phyloP scores from a whole-genome alignment of 2,113 vertebrate genomes.

The Gambusia affinis region DNA sequence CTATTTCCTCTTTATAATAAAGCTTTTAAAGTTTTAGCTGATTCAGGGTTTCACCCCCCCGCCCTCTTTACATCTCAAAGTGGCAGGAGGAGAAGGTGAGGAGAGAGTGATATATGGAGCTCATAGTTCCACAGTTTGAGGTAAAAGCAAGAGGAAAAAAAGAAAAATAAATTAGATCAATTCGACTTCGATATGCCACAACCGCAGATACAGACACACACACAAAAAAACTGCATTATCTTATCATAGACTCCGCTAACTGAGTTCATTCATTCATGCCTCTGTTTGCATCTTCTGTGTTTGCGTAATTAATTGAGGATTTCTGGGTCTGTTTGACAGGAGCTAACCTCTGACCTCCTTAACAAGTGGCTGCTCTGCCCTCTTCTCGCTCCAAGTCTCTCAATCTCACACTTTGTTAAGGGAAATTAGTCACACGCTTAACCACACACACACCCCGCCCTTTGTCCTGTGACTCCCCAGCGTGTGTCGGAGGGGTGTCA shows the following conservation, averaged over 20 bases:
- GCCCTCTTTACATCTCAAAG: conserved; percentile 30
- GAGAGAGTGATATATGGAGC: conserved; percentile 71
- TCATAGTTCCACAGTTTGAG: conserved; percentile 36
- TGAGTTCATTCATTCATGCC: conserved; percentile 27
- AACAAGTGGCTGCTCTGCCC: conserved; percentile 72
- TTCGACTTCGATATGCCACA: conserved; percentile 42
- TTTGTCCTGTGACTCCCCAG: conserved; percentile 71
- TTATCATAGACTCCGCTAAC: conserved; percentile 49
- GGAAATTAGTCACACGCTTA: conserved; percentile 79
- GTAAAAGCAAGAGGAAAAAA: conserved; percentile 44
- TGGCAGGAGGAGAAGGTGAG: conserved; percentile 46
- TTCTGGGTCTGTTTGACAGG: conserved; percentile 72
- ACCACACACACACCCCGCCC: conserved; percentile 66
- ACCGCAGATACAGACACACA: not conserved
- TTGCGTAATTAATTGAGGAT: conserved; percentile 80
- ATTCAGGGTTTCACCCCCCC: conserved; percentile 63
- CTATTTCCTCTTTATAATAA: conserved; percentile 72
- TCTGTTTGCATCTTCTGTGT: conserved; percentile 60
- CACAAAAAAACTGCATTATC: conserved; percentile 36
- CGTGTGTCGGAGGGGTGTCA: conserved; percentile 76
- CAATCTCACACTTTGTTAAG: conserved; percentile 75
- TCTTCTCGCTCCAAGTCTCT: conserved; percentile 63
- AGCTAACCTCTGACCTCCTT: conserved; percentile 76
- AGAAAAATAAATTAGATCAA: conserved; percentile 10
- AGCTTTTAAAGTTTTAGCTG: conserved; percentile 79